phyloP scores from a whole-genome alignment of 2,888 invertebrate species.

The Invenusta paracnida region DNA sequence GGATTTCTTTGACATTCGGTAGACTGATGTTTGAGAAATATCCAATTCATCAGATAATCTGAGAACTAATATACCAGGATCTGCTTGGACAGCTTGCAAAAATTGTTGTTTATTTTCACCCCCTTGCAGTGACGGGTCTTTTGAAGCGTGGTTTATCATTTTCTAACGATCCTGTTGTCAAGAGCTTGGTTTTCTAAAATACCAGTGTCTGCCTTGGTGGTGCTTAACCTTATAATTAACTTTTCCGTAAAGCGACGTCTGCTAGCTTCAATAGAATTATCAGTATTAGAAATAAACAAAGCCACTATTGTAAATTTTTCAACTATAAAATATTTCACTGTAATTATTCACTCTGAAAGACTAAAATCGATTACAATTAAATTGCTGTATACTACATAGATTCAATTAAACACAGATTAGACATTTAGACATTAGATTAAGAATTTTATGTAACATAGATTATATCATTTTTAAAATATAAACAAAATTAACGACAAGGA shows the following conservation, averaged over 20 bases:
- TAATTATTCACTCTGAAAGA: background rate
- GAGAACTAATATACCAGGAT: background rate
- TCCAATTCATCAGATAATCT: constrained; percentile 3
- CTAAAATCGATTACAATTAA: background rate
- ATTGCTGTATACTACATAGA: background rate
- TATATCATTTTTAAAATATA: no score
- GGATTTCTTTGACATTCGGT: constrained; percentile 1
- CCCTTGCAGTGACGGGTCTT: background rate
- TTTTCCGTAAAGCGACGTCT: background rate
- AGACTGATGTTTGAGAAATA: constrained; percentile 29
- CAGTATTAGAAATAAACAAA: background rate
- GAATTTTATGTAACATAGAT: no score
- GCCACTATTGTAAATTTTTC: background rate
- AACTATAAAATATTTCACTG: background rate
- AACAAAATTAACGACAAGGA: background rate
- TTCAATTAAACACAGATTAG: no score
- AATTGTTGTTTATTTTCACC: background rate
- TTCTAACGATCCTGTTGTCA: background rate
- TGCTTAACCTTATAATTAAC: background rate
- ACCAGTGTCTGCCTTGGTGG: background rate
- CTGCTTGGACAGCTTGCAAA: background rate
- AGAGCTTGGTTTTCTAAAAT: background rate
- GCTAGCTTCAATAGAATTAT: background rate
- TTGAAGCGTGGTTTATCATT: background rate
- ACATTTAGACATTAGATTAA: no score